These are phyloP conservation scores for Alosa sapidissima DNA, from an alignment of 2,797 vertebrate genomes.

Conservation along the genomic window DNA sequence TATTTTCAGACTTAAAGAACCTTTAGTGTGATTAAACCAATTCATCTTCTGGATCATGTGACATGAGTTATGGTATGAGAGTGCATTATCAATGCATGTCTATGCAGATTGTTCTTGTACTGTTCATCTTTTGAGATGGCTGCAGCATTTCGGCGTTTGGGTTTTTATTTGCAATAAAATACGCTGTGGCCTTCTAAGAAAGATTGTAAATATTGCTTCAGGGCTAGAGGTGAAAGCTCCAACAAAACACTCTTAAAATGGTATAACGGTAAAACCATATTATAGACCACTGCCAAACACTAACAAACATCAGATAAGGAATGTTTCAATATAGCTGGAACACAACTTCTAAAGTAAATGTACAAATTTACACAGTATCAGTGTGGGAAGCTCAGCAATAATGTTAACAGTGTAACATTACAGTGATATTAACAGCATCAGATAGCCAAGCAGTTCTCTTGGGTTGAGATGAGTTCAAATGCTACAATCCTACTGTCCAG, in stretches of 20 bases:
- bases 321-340: constrained; percentile 16
- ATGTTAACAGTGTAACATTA: constrained; percentile 18
- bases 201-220: constrained; percentile 9
- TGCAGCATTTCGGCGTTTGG: not conserved
- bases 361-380: constrained; percentile 24
- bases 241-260: not conserved
- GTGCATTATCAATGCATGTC: not conserved
- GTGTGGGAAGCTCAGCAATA: constrained; percentile 43
- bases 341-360: not conserved
- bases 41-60: not conserved
- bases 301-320: constrained; percentile 11
- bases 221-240: not conserved
- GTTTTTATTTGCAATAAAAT: constrained; percentile 15
- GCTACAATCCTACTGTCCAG: constrained; percentile 26
- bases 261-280: constrained; percentile 8
- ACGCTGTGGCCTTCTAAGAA: not conserved
- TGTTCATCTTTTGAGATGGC: not conserved
- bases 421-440: not conserved
- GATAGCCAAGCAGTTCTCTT: not conserved
- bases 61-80: not conserved
- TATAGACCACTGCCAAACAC: constrained; percentile 14
- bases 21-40: not conserved
- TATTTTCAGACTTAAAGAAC: not conserved
- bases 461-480: not conserved
- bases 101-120: not conserved